Conservation (phyloP, 2,113 vertebrate species). For the Glaucidium brasilianum region DNA sequence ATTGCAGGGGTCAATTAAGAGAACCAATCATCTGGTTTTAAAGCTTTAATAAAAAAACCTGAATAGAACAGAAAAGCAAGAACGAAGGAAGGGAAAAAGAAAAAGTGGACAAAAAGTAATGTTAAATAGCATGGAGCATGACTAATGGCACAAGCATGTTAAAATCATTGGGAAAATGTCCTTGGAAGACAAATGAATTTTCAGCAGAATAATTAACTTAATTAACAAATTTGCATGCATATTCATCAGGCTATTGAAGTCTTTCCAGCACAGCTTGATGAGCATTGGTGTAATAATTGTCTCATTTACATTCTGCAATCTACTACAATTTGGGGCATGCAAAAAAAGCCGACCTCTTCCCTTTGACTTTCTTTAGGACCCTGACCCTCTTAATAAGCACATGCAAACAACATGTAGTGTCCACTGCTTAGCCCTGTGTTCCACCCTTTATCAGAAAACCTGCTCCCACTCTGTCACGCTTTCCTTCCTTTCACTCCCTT, state of each 20-base stretch:
- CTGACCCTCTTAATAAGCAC: conserved; percentile 45
- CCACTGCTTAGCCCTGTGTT: conserved; percentile 30
- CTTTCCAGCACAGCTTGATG: conserved; percentile 99
- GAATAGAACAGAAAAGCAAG: conserved; percentile 59
- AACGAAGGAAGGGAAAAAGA: conserved; percentile 12
- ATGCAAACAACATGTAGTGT: conserved; percentile 45
- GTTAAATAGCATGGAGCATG: conserved; percentile 95
- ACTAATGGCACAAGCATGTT: conserved; percentile 99
- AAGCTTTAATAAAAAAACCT: conserved; percentile 66
- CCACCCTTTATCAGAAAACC: conserved; percentile 14
- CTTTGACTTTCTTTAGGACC: conserved; percentile 77
- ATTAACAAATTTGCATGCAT: conserved; percentile 99
- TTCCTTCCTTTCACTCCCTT: background rate
- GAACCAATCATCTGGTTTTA: conserved; percentile 63
- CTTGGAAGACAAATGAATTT: conserved; percentile 99
- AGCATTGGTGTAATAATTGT: conserved; percentile 99
- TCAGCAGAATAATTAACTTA: conserved; percentile 99
- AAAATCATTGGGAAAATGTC: conserved; percentile 99
- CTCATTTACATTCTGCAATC: conserved; percentile 99
- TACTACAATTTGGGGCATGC: conserved; percentile 92
- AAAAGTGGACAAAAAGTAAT: conserved; percentile 95
- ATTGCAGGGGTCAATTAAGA: conserved; percentile 69
- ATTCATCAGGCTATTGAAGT: conserved; percentile 99
- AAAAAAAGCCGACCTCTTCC: conserved; percentile 76
- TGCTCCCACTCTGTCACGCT: conserved; percentile 7